Evolutionary conservation across 1,140 invertebrate genomes (phyloP).

Genomic region (Ruditapes philippinarum): DNA sequence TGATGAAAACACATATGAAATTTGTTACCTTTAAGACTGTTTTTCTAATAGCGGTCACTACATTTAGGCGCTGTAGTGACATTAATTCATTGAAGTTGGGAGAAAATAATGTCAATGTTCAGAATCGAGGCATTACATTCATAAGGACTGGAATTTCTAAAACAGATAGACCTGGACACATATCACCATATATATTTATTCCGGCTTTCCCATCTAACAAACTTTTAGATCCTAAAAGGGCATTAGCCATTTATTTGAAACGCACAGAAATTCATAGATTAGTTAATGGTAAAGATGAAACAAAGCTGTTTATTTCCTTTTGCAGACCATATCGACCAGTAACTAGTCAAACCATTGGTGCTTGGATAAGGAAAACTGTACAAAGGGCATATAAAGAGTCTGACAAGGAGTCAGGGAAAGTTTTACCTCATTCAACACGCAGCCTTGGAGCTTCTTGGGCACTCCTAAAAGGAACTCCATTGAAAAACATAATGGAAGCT

Average conservation of each 20-base stretch:
- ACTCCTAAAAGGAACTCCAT: constrained; percentile 32
- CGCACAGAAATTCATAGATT: neutral
- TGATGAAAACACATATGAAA: too few relatives aligned
- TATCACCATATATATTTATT: neutral
- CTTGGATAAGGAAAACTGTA: constrained; percentile 8
- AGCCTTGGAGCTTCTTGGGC: constrained; percentile 50
- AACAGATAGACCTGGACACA: constrained; percentile 4
- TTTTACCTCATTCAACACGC: constrained; percentile 36
- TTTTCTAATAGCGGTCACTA: too few relatives aligned
- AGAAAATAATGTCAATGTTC: too few relatives aligned
- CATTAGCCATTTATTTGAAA: constrained; percentile 16
- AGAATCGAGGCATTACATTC: too few relatives aligned
- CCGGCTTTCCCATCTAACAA: constrained; percentile 16
- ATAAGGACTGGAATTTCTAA: too few relatives aligned
- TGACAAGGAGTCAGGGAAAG: constrained; percentile 19
- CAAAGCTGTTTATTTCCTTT: neutral
- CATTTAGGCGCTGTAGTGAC: too few relatives aligned
- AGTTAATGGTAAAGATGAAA: constrained; percentile 20
- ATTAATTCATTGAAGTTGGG: too few relatives aligned
- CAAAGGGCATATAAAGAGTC: constrained; percentile 31
- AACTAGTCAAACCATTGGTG: neutral
- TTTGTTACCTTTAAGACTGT: too few relatives aligned
- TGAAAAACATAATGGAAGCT: neutral
- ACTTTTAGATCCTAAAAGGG: constrained; percentile 43
- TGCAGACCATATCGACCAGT: constrained; percentile 8